Base-by-base conservation (phyloP, 2,888 invertebrate species). In the Papilio demoleus region DNA sequence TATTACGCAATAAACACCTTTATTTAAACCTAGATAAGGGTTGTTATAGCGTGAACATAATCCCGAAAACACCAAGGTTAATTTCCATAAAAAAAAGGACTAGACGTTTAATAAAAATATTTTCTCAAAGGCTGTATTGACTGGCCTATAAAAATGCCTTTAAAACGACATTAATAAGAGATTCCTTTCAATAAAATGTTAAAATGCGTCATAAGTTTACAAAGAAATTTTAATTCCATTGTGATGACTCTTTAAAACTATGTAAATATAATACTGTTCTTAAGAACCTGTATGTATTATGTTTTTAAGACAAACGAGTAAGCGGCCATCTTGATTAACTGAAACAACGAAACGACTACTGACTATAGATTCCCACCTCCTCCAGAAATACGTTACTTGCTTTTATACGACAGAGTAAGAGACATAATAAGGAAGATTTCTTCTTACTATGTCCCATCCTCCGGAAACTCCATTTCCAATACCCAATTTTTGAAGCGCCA, bases 11-110 rank as follows among this genome's bases (percentile, higher is more conserved):
- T 65, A 22, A 45, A n/a, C 45, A n/a, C n/a, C n/a, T 58, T 14
- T 34, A 65, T 11, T 6, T 1, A 6, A 11, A 11, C n/a, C 12
- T 38, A 38, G 5, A 5, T 27, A 59, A 59, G 36, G 47, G 22
- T 38, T 4, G 24, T n/a, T 47, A 47, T 45, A 12, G 34, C 14
- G 0, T 66, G 17, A 5, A 66, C 4, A 12, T 40, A 31, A n/a
- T 34, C 36, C n/a, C n/a, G 22, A 24, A n/a, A 31, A 36, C 34
- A 22, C 11, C 65, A 66, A 66, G 59, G 59, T 36, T 4, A 38
- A 56, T 31, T 64, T 42, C 34, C 42, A 65, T 42, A 31, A 31
- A 4, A 31, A 31, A 45, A 42, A 19, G 9, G 19, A 19, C 42
- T 40, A 40, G 42, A 42, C 9, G 17, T 45, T 8, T 9, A 45